Conservation (phyloP, 2,113 vertebrate genomes). For the Ifrita kowaldi region DNA sequence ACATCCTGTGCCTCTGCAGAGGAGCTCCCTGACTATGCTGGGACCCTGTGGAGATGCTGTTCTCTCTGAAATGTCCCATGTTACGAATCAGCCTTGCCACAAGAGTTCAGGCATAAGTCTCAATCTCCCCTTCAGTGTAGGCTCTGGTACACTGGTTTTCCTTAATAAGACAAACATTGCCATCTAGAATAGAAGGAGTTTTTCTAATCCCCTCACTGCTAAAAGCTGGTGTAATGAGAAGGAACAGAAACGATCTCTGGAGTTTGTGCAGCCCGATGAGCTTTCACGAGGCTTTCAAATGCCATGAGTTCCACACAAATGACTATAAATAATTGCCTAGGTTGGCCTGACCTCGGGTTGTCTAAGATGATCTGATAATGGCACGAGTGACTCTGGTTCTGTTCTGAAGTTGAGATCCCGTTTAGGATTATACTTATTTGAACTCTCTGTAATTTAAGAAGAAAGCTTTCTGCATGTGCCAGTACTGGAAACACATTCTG, state of each 20-base stretch:
- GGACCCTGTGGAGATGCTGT: neutral
- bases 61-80: neutral
- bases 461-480: constrained; percentile 12
- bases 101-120: neutral
- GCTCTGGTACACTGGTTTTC: neutral
- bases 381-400: constrained; percentile 29
- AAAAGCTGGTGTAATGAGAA: neutral
- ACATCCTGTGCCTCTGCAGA: neutral
- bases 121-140: neutral
- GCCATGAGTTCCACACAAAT: constrained; percentile 46
- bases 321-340: constrained; percentile 61
- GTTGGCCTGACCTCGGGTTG: constrained; percentile 62
- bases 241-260: constrained; percentile 34
- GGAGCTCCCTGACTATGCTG: neutral
- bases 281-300: neutral
- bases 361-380: constrained; percentile 65
- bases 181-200: neutral
- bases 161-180: neutral
- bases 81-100: neutral
- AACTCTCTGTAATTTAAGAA: constrained; percentile 60
- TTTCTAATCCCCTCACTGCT: neutral
- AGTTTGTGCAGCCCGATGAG: constrained; percentile 15
- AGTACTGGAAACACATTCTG: constrained; percentile 41
- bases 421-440: constrained; percentile 50
- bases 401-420: constrained; percentile 31